Evolutionary conservation across 1,140 invertebrate species (phyloP).

Genomic region (Pinna nobilis): DNA sequence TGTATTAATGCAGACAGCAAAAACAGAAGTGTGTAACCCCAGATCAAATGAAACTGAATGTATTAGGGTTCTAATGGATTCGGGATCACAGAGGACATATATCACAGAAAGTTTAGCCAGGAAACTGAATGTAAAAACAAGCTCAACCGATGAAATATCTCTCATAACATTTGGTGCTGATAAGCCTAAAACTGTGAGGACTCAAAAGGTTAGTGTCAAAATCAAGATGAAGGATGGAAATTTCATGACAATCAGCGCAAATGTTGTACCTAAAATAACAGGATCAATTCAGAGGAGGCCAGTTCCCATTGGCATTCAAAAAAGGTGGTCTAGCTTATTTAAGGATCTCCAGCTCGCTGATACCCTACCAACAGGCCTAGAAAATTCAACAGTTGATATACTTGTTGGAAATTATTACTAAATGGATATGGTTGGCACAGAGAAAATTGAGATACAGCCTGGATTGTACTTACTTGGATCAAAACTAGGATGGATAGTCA

Average conservation of each 20-base stretch:
- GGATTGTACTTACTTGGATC: slow-evolving; percentile 29
- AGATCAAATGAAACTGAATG: background rate
- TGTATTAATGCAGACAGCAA: slow-evolving; percentile 37
- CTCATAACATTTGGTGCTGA: slow-evolving; percentile 39
- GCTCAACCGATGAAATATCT: slow-evolving; percentile 19
- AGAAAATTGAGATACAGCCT: slow-evolving; percentile 13
- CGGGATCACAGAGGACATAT: slow-evolving; percentile 39
- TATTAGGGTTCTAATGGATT: slow-evolving; percentile 36
- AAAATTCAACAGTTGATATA: slow-evolving; percentile 1
- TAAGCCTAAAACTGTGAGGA: slow-evolving; percentile 32
- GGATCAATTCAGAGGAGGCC: background rate
- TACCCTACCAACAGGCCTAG: background rate
- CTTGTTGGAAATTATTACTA: slow-evolving; percentile 28
- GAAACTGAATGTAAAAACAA: slow-evolving; percentile 12
- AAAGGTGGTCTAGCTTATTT: background rate
- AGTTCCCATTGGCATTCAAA: background rate
- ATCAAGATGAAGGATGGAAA: slow-evolving; percentile 30
- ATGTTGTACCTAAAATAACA: slow-evolving; percentile 19
- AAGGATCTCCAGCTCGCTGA: slow-evolving; percentile 23
- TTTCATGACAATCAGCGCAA: background rate
- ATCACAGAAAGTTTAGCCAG: slow-evolving; percentile 28
- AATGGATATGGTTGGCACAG: slow-evolving; percentile 13
- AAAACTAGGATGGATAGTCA: slow-evolving; percentile 36
- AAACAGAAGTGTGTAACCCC: slow-evolving; percentile 6
- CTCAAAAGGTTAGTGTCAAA: slow-evolving; percentile 11